These are phyloP conservation scores for Microcaecilia unicolor DNA, from an alignment of 2,797 vertebrate species.

Conservation along the genomic window DNA sequence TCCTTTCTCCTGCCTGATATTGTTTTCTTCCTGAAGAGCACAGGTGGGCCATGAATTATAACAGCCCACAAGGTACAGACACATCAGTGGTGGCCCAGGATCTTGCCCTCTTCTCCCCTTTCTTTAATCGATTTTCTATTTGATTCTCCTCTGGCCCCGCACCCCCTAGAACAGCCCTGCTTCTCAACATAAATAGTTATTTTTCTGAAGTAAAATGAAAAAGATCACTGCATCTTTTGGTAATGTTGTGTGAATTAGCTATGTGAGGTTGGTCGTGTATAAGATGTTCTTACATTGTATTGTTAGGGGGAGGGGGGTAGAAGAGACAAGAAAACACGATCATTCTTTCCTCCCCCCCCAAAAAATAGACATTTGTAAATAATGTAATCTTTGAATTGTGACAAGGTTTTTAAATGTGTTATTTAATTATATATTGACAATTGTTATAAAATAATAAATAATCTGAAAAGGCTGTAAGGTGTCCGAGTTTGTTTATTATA, in stretches of 20 bases:
- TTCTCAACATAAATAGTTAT: too few relatives aligned
- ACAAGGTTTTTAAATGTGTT: conserved; percentile 44
- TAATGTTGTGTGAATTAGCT: conserved; percentile 1
- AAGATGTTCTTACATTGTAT: neutral
- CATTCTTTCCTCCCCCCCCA: neutral
- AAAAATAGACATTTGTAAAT: conserved; percentile 33
- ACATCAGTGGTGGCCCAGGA: too few relatives aligned
- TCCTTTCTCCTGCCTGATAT: too few relatives aligned
- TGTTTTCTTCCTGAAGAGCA: too few relatives aligned
- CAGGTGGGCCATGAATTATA: too few relatives aligned
- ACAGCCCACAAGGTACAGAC: too few relatives aligned
- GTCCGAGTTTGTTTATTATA: too few relatives aligned
- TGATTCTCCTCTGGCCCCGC: too few relatives aligned
- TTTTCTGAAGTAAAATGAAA: too few relatives aligned
- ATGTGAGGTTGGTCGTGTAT: neutral
- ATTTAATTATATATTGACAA: conserved; percentile 41
- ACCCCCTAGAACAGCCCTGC: too few relatives aligned
- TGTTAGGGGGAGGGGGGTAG: neutral
- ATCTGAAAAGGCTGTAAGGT: conserved; percentile 24
- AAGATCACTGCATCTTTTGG: neutral
- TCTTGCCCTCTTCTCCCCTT: too few relatives aligned
- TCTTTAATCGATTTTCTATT: too few relatives aligned
- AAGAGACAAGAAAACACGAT: neutral
- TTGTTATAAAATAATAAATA: conserved; percentile 47
- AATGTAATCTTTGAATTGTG: conserved; percentile 28